phyloP scores from a whole-genome alignment of 2,113 vertebrate species.

The Aptenodytes forsteri region DNA sequence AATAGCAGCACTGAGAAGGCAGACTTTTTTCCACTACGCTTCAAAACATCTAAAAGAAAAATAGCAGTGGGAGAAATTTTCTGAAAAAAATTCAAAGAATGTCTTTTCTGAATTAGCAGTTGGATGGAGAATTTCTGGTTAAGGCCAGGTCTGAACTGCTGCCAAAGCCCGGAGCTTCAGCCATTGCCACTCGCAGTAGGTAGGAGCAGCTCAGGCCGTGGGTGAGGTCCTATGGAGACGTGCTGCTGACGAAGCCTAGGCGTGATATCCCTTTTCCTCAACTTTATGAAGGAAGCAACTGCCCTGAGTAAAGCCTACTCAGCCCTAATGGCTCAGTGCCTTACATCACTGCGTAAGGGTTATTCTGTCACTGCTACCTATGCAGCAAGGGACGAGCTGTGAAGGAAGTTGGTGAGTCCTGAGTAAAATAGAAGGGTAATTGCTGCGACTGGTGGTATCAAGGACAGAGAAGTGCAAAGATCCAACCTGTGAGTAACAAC shows the following conservation, averaged over 20 bases:
- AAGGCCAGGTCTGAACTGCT: not conserved
- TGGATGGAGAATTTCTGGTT: not conserved
- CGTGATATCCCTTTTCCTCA: not conserved
- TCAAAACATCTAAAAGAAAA: not conserved
- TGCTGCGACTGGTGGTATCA: not conserved
- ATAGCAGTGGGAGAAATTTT: not conserved
- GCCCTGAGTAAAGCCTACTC: not conserved
- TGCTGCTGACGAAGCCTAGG: not conserved
- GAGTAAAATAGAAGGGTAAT: not conserved
- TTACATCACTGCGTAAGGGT: fast-evolving
- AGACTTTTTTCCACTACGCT: not conserved
- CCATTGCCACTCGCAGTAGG: not conserved
- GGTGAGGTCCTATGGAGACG: not conserved
- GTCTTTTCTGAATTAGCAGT: not conserved
- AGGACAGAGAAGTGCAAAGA: not conserved
- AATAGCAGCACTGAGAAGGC: not conserved
- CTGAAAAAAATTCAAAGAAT: not conserved
- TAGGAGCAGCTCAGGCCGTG: not conserved
- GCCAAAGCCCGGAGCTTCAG: not conserved
- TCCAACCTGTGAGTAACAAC: not conserved
- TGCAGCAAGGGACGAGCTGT: fast-evolving
- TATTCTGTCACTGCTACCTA: not conserved
- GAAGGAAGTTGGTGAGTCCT: not conserved
- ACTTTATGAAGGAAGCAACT: not conserved
- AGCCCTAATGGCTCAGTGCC: not conserved